Evolutionary conservation across 1,140 invertebrate species (phyloP).

Genomic region (Psilanteris sp.): DNA sequence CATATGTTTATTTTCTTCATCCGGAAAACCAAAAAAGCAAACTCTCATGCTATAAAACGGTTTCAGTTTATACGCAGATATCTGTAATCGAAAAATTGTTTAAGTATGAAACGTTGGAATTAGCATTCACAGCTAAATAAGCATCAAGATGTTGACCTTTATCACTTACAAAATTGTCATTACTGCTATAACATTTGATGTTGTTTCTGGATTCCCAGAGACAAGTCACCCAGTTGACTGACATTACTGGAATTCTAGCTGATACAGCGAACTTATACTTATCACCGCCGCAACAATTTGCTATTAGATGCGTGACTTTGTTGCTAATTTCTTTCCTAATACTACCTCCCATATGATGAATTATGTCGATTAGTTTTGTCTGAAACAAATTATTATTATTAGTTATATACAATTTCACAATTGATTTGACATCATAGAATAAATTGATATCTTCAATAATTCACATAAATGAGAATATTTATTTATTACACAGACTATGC

Average conservation of each 20-base stretch:
- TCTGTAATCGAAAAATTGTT: no score
- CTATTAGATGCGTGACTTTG: constrained; percentile 95
- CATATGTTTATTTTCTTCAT: constrained; percentile 95
- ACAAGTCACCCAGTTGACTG: constrained; percentile 90
- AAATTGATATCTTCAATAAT: no score
- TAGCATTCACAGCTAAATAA: no score
- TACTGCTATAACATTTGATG: constrained; percentile 82
- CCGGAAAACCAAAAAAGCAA: constrained; percentile 93
- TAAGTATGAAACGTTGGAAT: neutral
- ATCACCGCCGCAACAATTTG: constrained; percentile 90
- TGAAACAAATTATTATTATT: neutral
- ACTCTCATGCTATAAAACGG: constrained; percentile 93
- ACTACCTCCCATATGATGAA: constrained; percentile 97
- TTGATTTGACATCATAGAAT: no score
- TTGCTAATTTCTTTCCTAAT: constrained; percentile 92
- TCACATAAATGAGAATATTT: no score
- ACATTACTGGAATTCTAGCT: constrained; percentile 93
- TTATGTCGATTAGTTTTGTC: constrained; percentile 90
- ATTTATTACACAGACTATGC: no score
- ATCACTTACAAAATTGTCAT: constrained; percentile 84
- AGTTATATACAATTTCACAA: no score
- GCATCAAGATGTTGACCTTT: no score
- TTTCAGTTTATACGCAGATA: constrained; percentile 85
- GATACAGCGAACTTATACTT: constrained; percentile 93
- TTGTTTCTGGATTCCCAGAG: constrained; percentile 90